phyloP scores from a whole-genome alignment of 2,888 invertebrate genomes.

The Spicauda simplicius region DNA sequence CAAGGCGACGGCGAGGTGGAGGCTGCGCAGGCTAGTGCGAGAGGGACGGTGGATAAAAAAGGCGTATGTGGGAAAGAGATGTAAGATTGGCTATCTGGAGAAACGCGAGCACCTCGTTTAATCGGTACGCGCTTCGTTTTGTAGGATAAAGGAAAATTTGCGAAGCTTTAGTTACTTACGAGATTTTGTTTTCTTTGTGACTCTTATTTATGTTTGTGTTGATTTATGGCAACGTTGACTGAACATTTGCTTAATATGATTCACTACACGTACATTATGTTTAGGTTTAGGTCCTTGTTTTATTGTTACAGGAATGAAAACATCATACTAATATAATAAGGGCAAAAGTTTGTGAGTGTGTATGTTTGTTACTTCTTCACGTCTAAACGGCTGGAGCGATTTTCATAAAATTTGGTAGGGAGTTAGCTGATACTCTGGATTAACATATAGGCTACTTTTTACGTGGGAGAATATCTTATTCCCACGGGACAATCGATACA shows the following conservation, averaged over 20 bases:
- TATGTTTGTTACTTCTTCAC: too few species aligned
- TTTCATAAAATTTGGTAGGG: too few species aligned
- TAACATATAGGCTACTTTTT: too few species aligned
- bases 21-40: constrained; percentile 71
- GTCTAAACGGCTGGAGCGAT: too few species aligned
- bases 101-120: constrained; percentile 84
- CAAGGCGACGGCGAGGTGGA: constrained; percentile 79
- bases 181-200: constrained; percentile 19
- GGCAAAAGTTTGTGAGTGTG: too few species aligned
- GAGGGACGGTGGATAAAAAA: constrained; percentile 52
- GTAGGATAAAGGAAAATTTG: constrained; percentile 77
- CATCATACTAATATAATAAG: too few species aligned
- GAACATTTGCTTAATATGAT: not conserved
- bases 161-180: constrained; percentile 61
- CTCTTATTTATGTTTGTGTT: constrained; percentile 9
- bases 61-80: constrained; percentile 55
- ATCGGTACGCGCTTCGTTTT: constrained; percentile 83
- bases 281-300: not conserved
- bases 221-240: constrained; percentile 9
- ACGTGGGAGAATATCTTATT: too few species aligned
- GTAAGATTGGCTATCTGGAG: constrained; percentile 77
- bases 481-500: too few species aligned
- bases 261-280: not conserved
- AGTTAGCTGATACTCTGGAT: too few species aligned
- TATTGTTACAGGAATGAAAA: too few species aligned